These are phyloP conservation scores for Dorcus hopei DNA, from an alignment of 2,888 invertebrate genomes.

Conservation along the genomic window DNA sequence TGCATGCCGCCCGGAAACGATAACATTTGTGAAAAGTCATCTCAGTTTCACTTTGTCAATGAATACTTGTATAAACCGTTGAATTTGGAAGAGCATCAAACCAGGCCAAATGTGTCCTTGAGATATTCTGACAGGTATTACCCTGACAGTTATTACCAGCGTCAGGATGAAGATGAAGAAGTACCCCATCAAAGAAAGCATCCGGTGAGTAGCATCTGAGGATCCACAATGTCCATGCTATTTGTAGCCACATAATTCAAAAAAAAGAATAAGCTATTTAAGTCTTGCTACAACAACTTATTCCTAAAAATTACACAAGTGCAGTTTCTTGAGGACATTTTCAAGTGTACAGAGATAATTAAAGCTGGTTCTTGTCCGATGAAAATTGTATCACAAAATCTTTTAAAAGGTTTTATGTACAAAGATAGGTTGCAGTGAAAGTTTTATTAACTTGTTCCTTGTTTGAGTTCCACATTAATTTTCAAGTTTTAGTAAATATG, in stretches of 20 bases:
- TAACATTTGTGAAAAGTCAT: constrained; percentile 84
- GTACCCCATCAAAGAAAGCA: constrained; percentile 40
- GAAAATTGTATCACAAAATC: no score
- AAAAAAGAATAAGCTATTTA: no score
- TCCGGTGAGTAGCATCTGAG: constrained; percentile 16
- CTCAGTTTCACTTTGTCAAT: constrained; percentile 88
- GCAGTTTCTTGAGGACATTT: neutral
- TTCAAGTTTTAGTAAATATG: neutral
- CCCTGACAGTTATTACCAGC: constrained; percentile 71
- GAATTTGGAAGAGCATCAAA: constrained; percentile 77
- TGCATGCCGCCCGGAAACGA: constrained; percentile 90
- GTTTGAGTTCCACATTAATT: no score
- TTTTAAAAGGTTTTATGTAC: no score
- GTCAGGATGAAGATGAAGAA: constrained; percentile 54
- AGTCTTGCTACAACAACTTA: no score
- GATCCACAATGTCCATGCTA: no score
- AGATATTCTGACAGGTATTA: constrained; percentile 82
- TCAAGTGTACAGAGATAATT: no score
- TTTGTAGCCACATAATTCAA: no score
- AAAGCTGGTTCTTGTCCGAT: no score
- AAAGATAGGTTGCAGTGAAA: no score
- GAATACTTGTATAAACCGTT: constrained; percentile 88
- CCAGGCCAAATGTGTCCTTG: constrained; percentile 72
- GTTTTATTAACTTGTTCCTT: no score
- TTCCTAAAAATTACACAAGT: neutral